Evolutionary conservation across 2,888 invertebrate species (phyloP).

Genomic region (Agapostemon virescens): DNA sequence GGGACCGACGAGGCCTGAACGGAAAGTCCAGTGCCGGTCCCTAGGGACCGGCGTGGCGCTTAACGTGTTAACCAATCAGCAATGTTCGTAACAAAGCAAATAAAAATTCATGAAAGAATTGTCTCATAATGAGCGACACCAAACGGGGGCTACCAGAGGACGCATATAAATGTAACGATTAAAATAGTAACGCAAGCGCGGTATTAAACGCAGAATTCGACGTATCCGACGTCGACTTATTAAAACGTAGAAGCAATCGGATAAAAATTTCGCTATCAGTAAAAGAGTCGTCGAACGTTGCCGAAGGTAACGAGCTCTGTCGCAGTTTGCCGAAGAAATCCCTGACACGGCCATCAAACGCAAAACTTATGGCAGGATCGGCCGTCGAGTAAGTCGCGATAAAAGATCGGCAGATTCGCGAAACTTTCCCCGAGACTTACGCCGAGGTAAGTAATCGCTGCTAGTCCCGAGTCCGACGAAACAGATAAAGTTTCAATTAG

Average conservation of each 20-base stretch:
- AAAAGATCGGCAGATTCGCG: neutral
- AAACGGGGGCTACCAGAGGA: too few relatives aligned
- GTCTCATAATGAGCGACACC: too few relatives aligned
- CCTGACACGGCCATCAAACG: neutral
- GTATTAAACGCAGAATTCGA: too few relatives aligned
- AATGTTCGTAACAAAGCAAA: too few relatives aligned
- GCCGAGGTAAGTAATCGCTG: neutral
- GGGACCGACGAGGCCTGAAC: too few relatives aligned
- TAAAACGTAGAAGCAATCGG: neutral
- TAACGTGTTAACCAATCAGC: too few relatives aligned
- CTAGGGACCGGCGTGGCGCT: too few relatives aligned
- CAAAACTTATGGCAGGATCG: neutral
- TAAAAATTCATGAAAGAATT: too few relatives aligned
- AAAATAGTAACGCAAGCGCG: too few relatives aligned
- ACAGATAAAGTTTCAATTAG: constrained; percentile 33
- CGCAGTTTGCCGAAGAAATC: neutral
- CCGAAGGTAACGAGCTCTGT: neutral
- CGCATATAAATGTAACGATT: too few relatives aligned
- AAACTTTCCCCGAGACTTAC: neutral
- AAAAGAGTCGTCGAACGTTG: neutral
- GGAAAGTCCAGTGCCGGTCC: too few relatives aligned
- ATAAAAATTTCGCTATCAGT: neutral
- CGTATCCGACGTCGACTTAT: too few relatives aligned
- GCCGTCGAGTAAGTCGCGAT: neutral
- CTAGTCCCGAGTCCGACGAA: neutral